phyloP scores from a whole-genome alignment of 2,113 vertebrate genomes.

The Sminthopsis crassicaudata region DNA sequence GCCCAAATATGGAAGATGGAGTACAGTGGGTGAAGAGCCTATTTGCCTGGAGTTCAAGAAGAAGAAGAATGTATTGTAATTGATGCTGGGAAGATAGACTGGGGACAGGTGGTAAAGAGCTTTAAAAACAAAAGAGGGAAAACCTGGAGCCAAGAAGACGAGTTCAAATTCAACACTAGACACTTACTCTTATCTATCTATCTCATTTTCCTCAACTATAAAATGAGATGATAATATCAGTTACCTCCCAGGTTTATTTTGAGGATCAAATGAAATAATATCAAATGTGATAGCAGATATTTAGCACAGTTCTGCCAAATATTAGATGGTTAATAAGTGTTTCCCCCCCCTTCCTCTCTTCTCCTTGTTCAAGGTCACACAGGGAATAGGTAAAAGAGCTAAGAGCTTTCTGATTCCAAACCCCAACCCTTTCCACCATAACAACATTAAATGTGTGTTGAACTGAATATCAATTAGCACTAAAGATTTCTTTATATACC shows the following conservation, averaged over 20 bases:
- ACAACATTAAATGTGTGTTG: background rate
- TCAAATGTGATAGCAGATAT: too few relatives aligned
- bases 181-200: background rate
- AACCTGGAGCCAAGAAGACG: background rate
- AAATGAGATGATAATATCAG: background rate
- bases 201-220: background rate
- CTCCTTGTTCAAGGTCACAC: background rate
- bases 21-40: too few relatives aligned
- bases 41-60: too few relatives aligned
- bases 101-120: background rate
- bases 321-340: background rate
- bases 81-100: background rate
- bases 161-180: background rate
- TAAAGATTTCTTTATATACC: background rate
- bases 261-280: background rate
- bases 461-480: constrained; percentile 7
- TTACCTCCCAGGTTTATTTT: background rate
- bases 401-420: background rate
- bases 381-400: background rate
- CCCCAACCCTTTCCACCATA: background rate
- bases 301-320: background rate
- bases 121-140: background rate
- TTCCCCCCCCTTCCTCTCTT: background rate
- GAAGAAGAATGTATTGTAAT: too few relatives aligned
- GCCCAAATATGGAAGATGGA: too few relatives aligned